Base-by-base conservation (phyloP, 2,113 vertebrate genomes). In the Ranitomeya variabilis region DNA sequence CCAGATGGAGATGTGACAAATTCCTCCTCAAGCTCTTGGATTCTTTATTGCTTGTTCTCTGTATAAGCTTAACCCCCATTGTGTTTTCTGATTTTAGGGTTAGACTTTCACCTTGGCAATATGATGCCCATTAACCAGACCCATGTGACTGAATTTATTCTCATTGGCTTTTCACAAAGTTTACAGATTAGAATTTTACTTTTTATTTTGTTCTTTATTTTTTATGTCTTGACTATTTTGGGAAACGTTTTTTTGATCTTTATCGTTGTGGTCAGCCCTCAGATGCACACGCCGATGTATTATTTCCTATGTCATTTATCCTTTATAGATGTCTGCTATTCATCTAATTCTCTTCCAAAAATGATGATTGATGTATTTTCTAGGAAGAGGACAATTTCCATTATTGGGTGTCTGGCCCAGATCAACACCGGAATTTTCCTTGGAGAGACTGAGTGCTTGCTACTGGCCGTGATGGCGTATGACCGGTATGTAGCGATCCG, bases 401-500 rank as follows among this genome's bases (percentile, higher is more conserved):
- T 77, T 26, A 7, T n/a, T 11, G 84, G 55, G 18, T 86, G 84
- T 37, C 23, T 87, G 5, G 15, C 57, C 16, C 85, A 87, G 18
- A 66, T 87, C 19, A 64, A 79, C 6, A n/a, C 51, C 0, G 54
- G 57, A 1, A 13, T 80, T 5, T 55, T 87, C 8, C 45, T 87
- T n/a, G 85, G 57, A 67, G 60, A 55, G 52, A 66, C 45, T 15
- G 85, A 87, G 23, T 51, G 59, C 12, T 18, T 85, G 66, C 83
- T 89, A n/a, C 86, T 87, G 14, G 89, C 91, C 0, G 88, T 92
- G 54, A 92, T 93, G 92, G 91, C 92, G 16, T 92, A 87, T 0
- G 92, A 92, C 73, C 86, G 90, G 0, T 90, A 90, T 0, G 7
- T 90, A 60, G 92, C 91, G 45, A 92, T 93, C 67, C 93, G 91